These are phyloP conservation scores for Trilocha varians DNA, from an alignment of 2,888 invertebrate species.

Conservation along the genomic window DNA sequence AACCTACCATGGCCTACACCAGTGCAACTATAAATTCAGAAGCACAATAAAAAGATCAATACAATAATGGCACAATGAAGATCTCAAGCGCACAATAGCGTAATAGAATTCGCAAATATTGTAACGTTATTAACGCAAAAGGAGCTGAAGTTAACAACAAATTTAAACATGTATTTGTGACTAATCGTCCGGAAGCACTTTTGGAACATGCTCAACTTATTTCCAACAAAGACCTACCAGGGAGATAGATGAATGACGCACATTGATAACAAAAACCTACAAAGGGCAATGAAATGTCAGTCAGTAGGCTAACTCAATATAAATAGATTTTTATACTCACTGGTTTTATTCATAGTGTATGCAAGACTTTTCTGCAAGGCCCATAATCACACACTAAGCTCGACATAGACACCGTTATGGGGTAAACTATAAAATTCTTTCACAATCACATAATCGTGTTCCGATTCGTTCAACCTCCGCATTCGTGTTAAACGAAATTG, in stretches of 20 bases:
- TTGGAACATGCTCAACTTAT: slow-evolving; percentile 59
- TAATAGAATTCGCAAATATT: slow-evolving; percentile 72
- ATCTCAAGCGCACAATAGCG: slow-evolving; percentile 54
- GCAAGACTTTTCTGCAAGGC: slow-evolving; percentile 46
- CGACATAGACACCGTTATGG: slow-evolving; percentile 44
- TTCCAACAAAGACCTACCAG: slow-evolving; percentile 49
- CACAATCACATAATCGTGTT: slow-evolving; percentile 70
- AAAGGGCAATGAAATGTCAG: slow-evolving; percentile 8
- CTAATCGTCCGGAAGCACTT: slow-evolving; percentile 67
- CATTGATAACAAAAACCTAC: slow-evolving; percentile 15
- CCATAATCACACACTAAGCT: slow-evolving; percentile 59
- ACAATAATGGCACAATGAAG: slow-evolving; percentile 44
- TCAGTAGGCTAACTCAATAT: slow-evolving; percentile 8
- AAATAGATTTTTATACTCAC: slow-evolving; percentile 46
- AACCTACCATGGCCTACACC: slow-evolving; percentile 13
- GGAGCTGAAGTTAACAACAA: slow-evolving; percentile 70
- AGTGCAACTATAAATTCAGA: slow-evolving; percentile 48
- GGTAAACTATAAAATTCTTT: slow-evolving; percentile 61
- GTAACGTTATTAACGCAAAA: slow-evolving; percentile 70
- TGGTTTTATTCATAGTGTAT: slow-evolving; percentile 59
- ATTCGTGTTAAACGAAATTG: slow-evolving; percentile 70
- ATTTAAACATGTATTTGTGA: slow-evolving; percentile 63
- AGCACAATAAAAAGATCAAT: slow-evolving; percentile 48
- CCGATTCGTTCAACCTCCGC: slow-evolving; percentile 65
- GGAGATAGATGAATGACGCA: slow-evolving; percentile 38